Evolutionary conservation across 2,797 vertebrate species (phyloP).

Genomic region (Leuciscus waleckii): DNA sequence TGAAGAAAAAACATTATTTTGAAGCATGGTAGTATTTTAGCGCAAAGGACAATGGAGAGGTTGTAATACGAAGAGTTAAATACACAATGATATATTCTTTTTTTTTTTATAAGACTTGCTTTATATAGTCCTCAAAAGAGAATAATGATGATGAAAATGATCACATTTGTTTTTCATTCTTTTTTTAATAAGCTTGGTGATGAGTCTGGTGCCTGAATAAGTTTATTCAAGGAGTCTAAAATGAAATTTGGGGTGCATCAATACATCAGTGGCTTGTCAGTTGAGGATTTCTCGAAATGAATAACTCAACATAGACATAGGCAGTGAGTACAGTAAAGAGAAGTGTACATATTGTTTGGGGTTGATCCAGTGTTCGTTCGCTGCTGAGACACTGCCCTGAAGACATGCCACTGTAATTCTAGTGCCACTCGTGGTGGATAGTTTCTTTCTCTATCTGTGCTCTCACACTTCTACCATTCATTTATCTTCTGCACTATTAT

Average conservation of each 20-base stretch:
- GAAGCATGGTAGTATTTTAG: slow-evolving; percentile 72
- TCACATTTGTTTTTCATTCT: slow-evolving; percentile 17
- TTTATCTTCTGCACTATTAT: slow-evolving; percentile 4
- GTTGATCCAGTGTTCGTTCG: slow-evolving; percentile 48
- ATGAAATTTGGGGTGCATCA: slow-evolving; percentile 48
- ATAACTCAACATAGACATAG: slow-evolving; percentile 17
- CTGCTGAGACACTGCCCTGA: slow-evolving; percentile 50
- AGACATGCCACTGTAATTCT: slow-evolving; percentile 48
- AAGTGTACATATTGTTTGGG: slow-evolving; percentile 12
- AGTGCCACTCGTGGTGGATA: not conserved
- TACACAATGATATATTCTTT: slow-evolving; percentile 50
- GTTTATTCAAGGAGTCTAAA: slow-evolving; percentile 39
- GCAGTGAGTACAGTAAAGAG: not conserved
- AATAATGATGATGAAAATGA: not conserved
- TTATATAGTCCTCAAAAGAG: slow-evolving; percentile 53
- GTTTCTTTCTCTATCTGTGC: slow-evolving; percentile 5
- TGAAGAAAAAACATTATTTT: slow-evolving; percentile 60
- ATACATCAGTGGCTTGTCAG: slow-evolving; percentile 31
- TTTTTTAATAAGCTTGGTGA: slow-evolving; percentile 41
- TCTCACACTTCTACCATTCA: slow-evolving; percentile 13
- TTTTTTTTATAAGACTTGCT: slow-evolving; percentile 42
- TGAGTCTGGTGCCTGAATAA: slow-evolving; percentile 34
- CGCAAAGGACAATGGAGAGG: slow-evolving; percentile 63
- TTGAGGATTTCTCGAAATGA: slow-evolving; percentile 12
- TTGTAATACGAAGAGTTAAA: slow-evolving; percentile 52